phyloP scores from a whole-genome alignment of 2,797 vertebrate genomes.

The Limosa lapponica region DNA sequence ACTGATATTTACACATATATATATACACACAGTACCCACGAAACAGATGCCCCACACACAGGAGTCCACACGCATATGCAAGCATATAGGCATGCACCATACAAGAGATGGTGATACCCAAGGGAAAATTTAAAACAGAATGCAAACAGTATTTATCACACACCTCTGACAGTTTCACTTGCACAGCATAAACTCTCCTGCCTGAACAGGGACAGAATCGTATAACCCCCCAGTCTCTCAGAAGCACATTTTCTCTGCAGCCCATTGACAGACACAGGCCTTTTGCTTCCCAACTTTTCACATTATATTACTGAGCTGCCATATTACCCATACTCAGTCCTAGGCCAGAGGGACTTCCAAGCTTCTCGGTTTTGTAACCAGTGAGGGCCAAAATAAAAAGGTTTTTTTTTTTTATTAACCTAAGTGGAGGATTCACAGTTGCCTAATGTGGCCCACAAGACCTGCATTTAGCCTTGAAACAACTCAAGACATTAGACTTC shows the following conservation, averaged over 20 bases:
- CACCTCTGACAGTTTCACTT: background rate
- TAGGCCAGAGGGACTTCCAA: background rate
- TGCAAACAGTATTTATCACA: background rate
- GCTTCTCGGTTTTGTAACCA: background rate
- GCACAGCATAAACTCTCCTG: background rate
- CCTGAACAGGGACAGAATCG: rapidly evolving
- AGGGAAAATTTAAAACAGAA: background rate
- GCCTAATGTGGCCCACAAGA: background rate
- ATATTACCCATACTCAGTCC: background rate
- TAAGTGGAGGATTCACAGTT: background rate
- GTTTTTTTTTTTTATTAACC: background rate
- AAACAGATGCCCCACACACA: conserved; percentile 44
- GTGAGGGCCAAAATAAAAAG: background rate
- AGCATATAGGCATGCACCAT: background rate
- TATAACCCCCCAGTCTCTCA: background rate
- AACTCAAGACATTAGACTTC: background rate
- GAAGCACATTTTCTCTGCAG: background rate
- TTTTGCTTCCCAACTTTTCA: background rate
- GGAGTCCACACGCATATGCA: conserved; percentile 21
- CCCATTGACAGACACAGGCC: background rate
- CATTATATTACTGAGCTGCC: rapidly evolving
- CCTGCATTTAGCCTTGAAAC: background rate
- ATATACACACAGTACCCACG: conserved; percentile 51
- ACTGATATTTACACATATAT: conserved; percentile 43
- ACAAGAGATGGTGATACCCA: background rate